phyloP scores from a whole-genome alignment of 2,888 invertebrate genomes.

The Phaedon cochleariae region DNA sequence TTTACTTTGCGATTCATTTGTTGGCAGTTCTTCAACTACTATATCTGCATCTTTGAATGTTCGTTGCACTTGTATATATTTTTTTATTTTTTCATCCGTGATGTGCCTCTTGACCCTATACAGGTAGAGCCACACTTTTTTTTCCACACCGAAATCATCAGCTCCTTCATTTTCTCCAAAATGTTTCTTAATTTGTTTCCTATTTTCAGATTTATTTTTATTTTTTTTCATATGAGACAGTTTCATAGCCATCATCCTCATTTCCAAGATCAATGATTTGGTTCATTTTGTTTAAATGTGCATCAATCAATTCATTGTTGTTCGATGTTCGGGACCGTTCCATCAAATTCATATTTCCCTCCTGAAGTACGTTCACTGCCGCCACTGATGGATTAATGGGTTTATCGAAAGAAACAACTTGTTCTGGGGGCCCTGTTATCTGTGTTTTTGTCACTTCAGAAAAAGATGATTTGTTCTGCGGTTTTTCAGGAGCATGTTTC shows the following conservation, averaged over 20 bases:
- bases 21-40: constrained; percentile 6
- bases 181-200: background rate
- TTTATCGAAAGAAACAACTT: background rate
- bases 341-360: constrained; percentile 6
- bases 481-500: too few relatives aligned
- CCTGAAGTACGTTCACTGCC: constrained; percentile 2
- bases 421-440: too few relatives aligned
- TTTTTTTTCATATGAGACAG: background rate
- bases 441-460: too few relatives aligned
- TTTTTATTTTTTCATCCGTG: background rate
- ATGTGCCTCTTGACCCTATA: too few relatives aligned
- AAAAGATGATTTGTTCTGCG: too few relatives aligned
- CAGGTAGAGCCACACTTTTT: too few relatives aligned
- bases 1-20: too few relatives aligned
- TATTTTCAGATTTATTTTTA: background rate
- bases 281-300: background rate
- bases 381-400: background rate
- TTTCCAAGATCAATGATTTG: constrained; percentile 1
- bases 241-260: background rate
- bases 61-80: background rate
- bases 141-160: background rate
- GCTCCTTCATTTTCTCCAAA: background rate
- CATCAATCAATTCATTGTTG: background rate
- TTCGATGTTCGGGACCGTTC: background rate
- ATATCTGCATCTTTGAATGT: constrained; percentile 2